phyloP scores from a whole-genome alignment of 2,888 invertebrate species.

The Dendrolimus pini region DNA sequence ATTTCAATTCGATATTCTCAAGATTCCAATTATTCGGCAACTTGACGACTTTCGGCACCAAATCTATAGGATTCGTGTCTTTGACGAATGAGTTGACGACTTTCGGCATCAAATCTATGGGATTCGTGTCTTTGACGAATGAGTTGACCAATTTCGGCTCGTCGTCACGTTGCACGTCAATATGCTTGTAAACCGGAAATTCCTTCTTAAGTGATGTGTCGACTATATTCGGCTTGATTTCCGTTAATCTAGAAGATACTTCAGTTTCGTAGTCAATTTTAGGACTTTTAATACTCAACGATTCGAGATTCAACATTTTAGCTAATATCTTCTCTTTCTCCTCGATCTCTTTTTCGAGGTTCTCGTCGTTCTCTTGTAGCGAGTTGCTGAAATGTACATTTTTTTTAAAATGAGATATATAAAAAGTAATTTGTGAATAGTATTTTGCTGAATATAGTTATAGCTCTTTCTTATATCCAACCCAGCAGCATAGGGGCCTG shows the following conservation, averaged over 20 bases:
- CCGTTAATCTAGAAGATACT: background rate
- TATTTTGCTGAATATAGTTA: too few species aligned
- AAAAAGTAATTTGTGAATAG: too few species aligned
- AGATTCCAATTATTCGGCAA: constrained; percentile 79
- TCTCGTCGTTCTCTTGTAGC: constrained; percentile 77
- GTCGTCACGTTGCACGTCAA: background rate
- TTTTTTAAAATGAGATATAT: too few species aligned
- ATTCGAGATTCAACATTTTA: constrained; percentile 80
- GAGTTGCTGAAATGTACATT: constrained; percentile 46
- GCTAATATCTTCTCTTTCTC: constrained; percentile 85
- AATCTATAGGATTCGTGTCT: constrained; percentile 29
- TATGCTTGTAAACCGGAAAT: background rate
- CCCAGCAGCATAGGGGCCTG: too few species aligned
- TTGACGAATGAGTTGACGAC: constrained; percentile 38
- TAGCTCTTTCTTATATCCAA: too few species aligned
- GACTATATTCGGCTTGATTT: background rate
- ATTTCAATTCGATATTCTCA: constrained; percentile 58
- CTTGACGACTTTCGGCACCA: constrained; percentile 66
- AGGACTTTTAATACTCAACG: constrained; percentile 42
- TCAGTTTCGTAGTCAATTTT: constrained; percentile 9
- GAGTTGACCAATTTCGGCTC: constrained; percentile 28
- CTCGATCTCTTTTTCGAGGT: constrained; percentile 83
- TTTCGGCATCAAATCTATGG: constrained; percentile 58
- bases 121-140: constrained; percentile 15
- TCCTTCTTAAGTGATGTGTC: background rate